These are phyloP conservation scores for Byasa hedistus DNA, from an alignment of 2,888 invertebrate species.

Conservation along the genomic window DNA sequence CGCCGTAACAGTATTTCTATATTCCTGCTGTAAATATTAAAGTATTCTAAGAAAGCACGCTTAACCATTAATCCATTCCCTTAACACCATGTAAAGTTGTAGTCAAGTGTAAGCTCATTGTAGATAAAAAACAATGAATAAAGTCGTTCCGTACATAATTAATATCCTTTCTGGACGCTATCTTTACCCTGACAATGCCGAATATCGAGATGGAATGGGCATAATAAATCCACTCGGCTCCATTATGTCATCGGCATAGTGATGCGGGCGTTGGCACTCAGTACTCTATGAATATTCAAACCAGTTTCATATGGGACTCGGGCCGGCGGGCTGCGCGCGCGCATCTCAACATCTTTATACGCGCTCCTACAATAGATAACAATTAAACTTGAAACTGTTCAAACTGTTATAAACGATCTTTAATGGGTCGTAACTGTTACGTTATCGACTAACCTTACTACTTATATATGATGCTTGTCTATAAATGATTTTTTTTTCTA, in stretches of 20 bases:
- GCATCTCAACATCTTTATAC: constrained; percentile 38
- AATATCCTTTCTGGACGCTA: background rate
- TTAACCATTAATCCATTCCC: no score
- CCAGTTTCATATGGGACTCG: constrained; percentile 56
- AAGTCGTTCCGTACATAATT: constrained; percentile 3
- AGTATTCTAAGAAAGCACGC: no score
- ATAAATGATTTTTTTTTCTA: no score
- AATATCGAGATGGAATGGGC: constrained; percentile 41
- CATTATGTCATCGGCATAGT: constrained; percentile 69
- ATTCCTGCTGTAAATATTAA: no score
- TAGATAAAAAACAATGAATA: background rate
- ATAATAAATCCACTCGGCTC: constrained; percentile 58
- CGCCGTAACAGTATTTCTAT: no score
- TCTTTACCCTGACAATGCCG: constrained; percentile 28
- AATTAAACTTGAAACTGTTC: constrained; percentile 31
- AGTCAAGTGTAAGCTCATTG: no score
- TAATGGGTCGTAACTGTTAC: constrained; percentile 7
- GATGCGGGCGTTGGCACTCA: constrained; percentile 54
- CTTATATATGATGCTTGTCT: background rate
- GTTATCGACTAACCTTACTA: background rate
- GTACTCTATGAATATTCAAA: constrained; percentile 66
- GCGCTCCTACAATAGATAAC: constrained; percentile 38
- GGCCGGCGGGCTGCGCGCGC: constrained; percentile 35
- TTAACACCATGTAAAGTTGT: no score
- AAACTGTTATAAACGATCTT: constrained; percentile 21